Conservation (phyloP, 2,113 vertebrate species). For the Lophura nycthemera region DNA sequence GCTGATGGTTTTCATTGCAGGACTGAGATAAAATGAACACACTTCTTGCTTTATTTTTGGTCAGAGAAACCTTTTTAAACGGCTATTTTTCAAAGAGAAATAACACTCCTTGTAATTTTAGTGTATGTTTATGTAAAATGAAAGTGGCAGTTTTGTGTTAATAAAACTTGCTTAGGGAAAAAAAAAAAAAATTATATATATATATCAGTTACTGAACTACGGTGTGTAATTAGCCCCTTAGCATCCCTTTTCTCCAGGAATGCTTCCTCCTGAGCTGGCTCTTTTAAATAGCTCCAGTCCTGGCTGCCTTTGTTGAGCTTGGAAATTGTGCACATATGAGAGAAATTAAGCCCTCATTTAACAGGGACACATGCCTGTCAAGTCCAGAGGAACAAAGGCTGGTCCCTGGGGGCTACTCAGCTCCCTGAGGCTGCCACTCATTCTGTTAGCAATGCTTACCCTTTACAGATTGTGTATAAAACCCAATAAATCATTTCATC, state of each 20-base stretch:
- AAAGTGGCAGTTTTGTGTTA: constrained; percentile 70
- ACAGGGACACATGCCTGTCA: constrained; percentile 96
- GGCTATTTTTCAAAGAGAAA: constrained; percentile 58
- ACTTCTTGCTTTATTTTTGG: neutral
- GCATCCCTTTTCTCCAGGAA: constrained; percentile 83
- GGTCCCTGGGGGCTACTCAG: constrained; percentile 83
- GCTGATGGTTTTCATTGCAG: neutral
- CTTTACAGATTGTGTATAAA: constrained; percentile 83
- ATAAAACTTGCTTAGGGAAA: constrained; percentile 62
- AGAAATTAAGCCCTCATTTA: constrained; percentile 93
- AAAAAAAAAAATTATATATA: neutral
- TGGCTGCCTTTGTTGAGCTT: constrained; percentile 83
- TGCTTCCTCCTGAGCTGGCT: constrained; percentile 81
- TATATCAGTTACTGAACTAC: constrained; percentile 70
- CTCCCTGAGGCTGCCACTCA: constrained; percentile 84
- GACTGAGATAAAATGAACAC: neutral
- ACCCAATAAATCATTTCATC: constrained; percentile 87
- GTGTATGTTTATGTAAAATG: constrained; percentile 71
- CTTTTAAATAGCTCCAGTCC: constrained; percentile 82
- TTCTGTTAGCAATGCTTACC: constrained; percentile 85
- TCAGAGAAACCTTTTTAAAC: constrained; percentile 48
- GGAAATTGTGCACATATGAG: constrained; percentile 95
- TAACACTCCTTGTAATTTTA: constrained; percentile 68
- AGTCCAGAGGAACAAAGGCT: constrained; percentile 88
- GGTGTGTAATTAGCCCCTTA: constrained; percentile 91